phyloP scores from a whole-genome alignment of 2,888 invertebrate genomes.

The Phania funesta region DNA sequence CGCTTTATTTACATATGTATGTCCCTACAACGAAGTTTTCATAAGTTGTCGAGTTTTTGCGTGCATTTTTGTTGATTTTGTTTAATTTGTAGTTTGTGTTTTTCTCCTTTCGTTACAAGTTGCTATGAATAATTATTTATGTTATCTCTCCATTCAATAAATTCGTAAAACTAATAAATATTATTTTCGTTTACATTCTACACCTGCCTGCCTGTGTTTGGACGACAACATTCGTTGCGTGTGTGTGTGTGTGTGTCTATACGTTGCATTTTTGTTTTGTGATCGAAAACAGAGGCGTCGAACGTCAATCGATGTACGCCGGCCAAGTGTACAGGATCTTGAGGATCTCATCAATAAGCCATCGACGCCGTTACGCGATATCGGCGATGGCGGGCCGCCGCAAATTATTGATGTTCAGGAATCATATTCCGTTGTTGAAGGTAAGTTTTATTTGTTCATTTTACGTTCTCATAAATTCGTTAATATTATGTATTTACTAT shows the following conservation, averaged over 20 bases:
- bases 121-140: neutral
- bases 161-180: slow-evolving; percentile 17
- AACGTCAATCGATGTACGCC: slow-evolving; percentile 93
- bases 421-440: slow-evolving; percentile 98
- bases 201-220: neutral
- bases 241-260: slow-evolving; percentile 5
- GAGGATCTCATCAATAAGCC: slow-evolving; percentile 95
- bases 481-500: no score
- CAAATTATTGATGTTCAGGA: slow-evolving; percentile 95
- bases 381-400: slow-evolving; percentile 91
- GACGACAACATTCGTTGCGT: neutral
- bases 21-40: slow-evolving; percentile 9
- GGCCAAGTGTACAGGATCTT: slow-evolving; percentile 94
- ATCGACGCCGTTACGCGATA: slow-evolving; percentile 91
- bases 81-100: slow-evolving; percentile 16
- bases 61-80: slow-evolving; percentile 3
- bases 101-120: neutral
- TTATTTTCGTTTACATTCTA: slow-evolving; percentile 16
- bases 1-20: neutral
- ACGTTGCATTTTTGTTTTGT: no score
- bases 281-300: slow-evolving; percentile 85
- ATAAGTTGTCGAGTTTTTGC: slow-evolving; percentile 17
- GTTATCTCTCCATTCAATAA: no score
- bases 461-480: no score
- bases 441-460: slow-evolving; percentile 81